Conservation (phyloP, 2,113 vertebrate genomes). For the Pseudonaja textilis region DNA sequence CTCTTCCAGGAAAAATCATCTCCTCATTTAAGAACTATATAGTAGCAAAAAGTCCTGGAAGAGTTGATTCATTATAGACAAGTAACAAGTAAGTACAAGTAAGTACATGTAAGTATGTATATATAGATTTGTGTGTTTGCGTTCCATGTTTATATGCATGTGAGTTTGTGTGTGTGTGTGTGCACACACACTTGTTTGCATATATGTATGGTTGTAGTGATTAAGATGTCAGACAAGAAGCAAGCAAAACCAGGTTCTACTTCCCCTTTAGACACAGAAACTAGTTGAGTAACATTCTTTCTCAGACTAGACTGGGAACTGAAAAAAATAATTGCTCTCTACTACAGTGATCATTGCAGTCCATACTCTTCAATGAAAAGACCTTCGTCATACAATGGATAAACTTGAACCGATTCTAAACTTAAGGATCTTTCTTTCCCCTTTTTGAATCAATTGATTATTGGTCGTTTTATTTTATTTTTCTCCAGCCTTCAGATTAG, state of each 20-base stretch:
- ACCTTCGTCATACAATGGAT: background rate
- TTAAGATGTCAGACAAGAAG: background rate
- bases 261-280: background rate
- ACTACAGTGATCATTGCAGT: background rate
- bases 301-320: background rate
- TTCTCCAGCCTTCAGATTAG: background rate
- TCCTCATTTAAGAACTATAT: background rate
- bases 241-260: background rate
- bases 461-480: background rate
- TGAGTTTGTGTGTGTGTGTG: background rate
- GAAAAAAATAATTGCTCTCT: background rate
- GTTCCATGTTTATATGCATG: background rate
- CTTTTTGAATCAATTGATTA: background rate
- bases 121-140: background rate
- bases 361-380: background rate
- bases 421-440: background rate
- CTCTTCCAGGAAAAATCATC: background rate
- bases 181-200: background rate
- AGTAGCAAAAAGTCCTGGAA: background rate
- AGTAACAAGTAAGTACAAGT: too few species aligned
- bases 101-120: background rate
- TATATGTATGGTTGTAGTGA: background rate
- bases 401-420: background rate
- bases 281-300: background rate
- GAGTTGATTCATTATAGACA: background rate